Percentiles rank a stretch among this genome's conserved stretches.
These are phyloP conservation scores for Lagocephalus sceleratus DNA, from an alignment of 2,797 vertebrate species.

Conservation along the genomic window DNA sequence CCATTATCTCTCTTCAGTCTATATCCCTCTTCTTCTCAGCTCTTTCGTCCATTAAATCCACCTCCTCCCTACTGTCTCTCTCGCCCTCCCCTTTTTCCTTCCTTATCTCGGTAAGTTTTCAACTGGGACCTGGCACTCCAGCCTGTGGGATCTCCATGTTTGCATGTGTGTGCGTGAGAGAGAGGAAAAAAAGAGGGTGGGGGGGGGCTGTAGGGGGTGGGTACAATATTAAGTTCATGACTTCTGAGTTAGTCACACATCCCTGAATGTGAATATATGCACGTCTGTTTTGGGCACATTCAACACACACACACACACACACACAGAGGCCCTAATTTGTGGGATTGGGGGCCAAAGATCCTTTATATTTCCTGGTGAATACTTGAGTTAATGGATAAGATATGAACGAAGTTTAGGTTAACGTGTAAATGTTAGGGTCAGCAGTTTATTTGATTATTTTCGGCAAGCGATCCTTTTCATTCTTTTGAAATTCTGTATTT, in stretches of 20 bases:
- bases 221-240: conserved; percentile 23
- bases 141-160: conserved; percentile 28
- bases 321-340: no score
- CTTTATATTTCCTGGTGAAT: no score
- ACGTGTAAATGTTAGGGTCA: no score
- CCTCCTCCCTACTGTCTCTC: conserved; percentile 13
- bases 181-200: neutral
- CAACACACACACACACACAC: no score
- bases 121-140: conserved; percentile 43
- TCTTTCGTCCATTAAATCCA: conserved; percentile 40
- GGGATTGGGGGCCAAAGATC: no score
- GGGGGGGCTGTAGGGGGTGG: neutral
- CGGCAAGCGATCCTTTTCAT: no score
- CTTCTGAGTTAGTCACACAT: conserved; percentile 11
- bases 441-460: no score
- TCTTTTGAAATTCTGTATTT: no score
- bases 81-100: conserved; percentile 1
- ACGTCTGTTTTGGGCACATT: neutral
- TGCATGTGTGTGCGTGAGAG: conserved; percentile 11
- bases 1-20: conserved; percentile 16
- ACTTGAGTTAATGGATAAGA: no score
- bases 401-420: no score
- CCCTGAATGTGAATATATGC: conserved; percentile 2
- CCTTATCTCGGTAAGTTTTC: conserved; percentile 46
- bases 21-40: no score